A percentile compares a stretch with the other conserved stretches of the same genome.
Conservation (phyloP, 2,888 invertebrate genomes). For the Tribolium freemani region DNA sequence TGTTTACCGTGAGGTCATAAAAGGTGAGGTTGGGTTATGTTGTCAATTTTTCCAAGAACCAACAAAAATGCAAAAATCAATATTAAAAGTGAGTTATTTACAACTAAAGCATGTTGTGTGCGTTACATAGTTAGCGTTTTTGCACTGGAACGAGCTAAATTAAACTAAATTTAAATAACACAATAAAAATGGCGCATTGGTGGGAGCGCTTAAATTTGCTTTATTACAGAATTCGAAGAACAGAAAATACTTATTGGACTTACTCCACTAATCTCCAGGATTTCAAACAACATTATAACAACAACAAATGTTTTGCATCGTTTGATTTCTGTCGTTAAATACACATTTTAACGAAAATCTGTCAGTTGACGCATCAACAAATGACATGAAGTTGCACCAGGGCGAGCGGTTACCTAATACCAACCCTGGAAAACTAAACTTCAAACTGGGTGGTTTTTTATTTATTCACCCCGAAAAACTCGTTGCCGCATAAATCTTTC, state of each 20-base stretch:
- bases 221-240: background rate
- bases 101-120: background rate
- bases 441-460: background rate
- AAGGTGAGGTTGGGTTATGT: conserved; percentile 43
- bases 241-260: conserved; percentile 5
- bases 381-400: conserved; percentile 37
- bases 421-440: conserved; percentile 17
- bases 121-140: background rate
- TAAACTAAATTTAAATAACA: conserved; percentile 42
- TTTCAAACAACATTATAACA: conserved; percentile 29
- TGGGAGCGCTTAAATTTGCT: conserved; percentile 29
- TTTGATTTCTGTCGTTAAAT: conserved; percentile 28
- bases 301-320: conserved; percentile 7
- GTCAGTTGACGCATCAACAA: conserved; percentile 46
- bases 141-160: conserved; percentile 6
- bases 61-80: background rate
- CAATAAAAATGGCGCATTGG: conserved; percentile 47
- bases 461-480: background rate
- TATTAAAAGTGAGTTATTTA: background rate
- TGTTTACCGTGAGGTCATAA: conserved; percentile 43
- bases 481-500: background rate
- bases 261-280: conserved; percentile 23
- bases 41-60: background rate
- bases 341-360: conserved; percentile 44
- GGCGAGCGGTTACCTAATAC: conserved; percentile 22